Base-by-base conservation (phyloP, 2,888 invertebrate genomes). In the Cephalotes varians region DNA sequence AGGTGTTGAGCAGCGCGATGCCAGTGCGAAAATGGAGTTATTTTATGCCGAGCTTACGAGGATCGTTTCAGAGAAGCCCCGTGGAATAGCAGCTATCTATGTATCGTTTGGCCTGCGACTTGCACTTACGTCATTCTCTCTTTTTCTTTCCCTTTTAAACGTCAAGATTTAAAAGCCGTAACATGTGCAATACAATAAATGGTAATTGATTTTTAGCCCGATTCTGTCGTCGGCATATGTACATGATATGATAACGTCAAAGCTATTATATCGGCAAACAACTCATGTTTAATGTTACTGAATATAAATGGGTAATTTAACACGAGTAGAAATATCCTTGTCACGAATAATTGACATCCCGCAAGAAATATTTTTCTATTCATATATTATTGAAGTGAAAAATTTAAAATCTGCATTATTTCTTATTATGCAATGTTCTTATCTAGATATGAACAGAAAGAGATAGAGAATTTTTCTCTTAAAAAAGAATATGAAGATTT, bases 1-100 rank as follows among this genome's bases (percentile, higher is more conserved):
- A 88, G 88, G 85, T 87, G 90, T 85, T 86, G 83, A 90, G 85
- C 87, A 77, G 90, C 86, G 87, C 87, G 82, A 82, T 83, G 90
- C 84, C 88, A 79, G 65, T 79, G 83, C 83, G 90, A 88, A 90
- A 90, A 90, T 87, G 85, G 90, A 90, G 90, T 90, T 90, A 90
- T 90, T 90, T 90, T 89, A 88, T 81, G 81, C 56, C 72, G 84
- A 87, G 87, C 87, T 90, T 90, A 90, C 76, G 89, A 82, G 85
- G 82, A 86, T 89, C 89, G 82, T 88, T 88, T 64, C 82, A 72
- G 82, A 83, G 81, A 82, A 86, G 80, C 79, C 85, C 72, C 74
- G 69, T 60, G 56, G 87, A 85, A 90, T 86, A 85, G 85, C 81
- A 79, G 86, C 86, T 82, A 85, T 83, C 82, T 51, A 58, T 83